Percentiles rank a stretch among this genome's conserved stretches.
Conservation (phyloP, 2,888 invertebrate species). For the Saturnia pavonia region DNA sequence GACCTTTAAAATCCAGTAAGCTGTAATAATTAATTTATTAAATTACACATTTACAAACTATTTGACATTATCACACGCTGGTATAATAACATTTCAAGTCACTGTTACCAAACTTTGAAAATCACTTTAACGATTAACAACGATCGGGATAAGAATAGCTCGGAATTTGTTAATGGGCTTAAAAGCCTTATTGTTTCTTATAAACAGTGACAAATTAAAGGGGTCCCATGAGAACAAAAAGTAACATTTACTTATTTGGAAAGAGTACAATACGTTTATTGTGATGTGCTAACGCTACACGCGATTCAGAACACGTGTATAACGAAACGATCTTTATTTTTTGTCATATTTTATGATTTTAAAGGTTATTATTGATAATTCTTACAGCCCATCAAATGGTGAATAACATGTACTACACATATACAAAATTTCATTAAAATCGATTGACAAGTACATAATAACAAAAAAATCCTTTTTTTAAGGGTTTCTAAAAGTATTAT, state of each 20-base stretch:
- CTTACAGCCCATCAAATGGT: no score
- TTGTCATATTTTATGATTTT: no score
- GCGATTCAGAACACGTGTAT: no score
- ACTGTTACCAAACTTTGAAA: constrained; percentile 23
- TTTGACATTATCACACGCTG: constrained; percentile 10
- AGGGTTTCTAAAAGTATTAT: no score
- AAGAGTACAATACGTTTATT: background rate
- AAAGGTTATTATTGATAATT: no score
- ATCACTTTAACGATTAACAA: constrained; percentile 34
- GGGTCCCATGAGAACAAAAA: background rate
- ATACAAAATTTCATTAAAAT: no score
- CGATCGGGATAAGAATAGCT: constrained; percentile 38
- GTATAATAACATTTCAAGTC: constrained; percentile 18
- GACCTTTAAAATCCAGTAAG: background rate
- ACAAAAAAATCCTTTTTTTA: no score
- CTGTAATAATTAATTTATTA: background rate
- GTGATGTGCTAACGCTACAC: no score
- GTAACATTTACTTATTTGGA: background rate
- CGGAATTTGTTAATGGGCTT: constrained; percentile 42
- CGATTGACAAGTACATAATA: no score
- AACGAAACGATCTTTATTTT: no score
- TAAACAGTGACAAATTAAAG: background rate
- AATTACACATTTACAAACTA: constrained; percentile 3
- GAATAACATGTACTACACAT: no score
- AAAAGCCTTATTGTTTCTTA: constrained; percentile 33